Percentiles rank a stretch among this genome's conserved stretches.
Conservation (phyloP, 2,113 vertebrate species). For the Cyprinus carpio region DNA sequence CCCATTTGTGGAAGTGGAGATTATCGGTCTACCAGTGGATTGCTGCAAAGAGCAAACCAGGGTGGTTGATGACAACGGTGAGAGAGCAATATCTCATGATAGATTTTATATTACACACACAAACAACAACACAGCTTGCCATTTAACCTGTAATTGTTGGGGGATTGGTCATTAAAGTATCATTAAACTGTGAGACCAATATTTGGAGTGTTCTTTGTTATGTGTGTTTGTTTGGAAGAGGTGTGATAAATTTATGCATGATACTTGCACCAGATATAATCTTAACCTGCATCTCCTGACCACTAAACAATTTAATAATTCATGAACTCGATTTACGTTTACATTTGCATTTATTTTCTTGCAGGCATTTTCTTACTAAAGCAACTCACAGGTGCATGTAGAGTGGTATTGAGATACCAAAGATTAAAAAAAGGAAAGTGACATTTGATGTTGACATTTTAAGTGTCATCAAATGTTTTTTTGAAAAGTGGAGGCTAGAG, state of each 20-base stretch:
- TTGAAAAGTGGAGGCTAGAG: not conserved
- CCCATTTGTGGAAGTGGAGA: conserved; percentile 97
- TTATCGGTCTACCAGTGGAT: conserved; percentile 92
- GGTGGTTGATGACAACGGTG: conserved; percentile 97
- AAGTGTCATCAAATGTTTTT: not conserved
- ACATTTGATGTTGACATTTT: not conserved
- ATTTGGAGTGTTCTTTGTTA: not conserved
- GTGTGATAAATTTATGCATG: conserved; percentile 57
- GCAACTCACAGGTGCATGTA: not conserved
- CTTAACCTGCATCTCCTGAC: conserved; percentile 50
- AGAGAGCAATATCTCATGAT: conserved; percentile 52
- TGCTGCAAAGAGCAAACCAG: conserved; percentile 95
- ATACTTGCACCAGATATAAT: conserved; percentile 33
- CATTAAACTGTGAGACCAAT: not conserved
- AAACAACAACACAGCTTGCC: not conserved
- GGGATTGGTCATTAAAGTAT: conserved; percentile 15
- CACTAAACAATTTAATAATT: conserved; percentile 58
- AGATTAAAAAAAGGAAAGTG: not conserved
- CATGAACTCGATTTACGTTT: conserved; percentile 51
- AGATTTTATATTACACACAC: conserved; percentile 7
- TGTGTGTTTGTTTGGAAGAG: conserved; percentile 30
- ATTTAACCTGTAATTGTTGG: conserved; percentile 15
- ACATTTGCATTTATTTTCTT: not conserved
- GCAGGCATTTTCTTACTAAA: not conserved
- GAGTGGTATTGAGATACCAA: not conserved